Base-by-base conservation (phyloP, 2,113 vertebrate species). In the Rhynchomys soricoides region DNA sequence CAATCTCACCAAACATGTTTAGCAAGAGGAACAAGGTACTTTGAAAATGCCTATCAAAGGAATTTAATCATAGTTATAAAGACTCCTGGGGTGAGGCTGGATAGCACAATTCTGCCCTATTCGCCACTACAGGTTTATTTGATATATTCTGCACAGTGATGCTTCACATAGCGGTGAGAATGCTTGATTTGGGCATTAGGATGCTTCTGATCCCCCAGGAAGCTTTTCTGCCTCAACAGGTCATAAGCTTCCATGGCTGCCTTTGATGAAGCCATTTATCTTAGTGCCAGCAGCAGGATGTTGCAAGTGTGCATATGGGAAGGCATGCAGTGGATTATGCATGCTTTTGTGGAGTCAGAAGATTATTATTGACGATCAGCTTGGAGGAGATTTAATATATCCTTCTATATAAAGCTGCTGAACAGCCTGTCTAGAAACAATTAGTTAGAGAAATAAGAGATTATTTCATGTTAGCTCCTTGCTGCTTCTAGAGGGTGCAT, bases 231-330 rank as follows among this genome's bases (percentile, higher is more conserved):
- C 93, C n/a, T 96, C 96, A 95, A 97, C 97, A 96, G 94, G 97
- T 96, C 2, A 19, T 85, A 93, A 95, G 88, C 85, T 85, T 90
- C 92, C 95, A 86, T 93, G 70, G 73, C 79, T 79, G 66, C 93
- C 90, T 96, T 97, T 97, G 97, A 97, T 97, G 97, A 97, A 97
- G 93, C 64, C 90, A 97, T 97, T 98, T 96, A 95, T 97, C 95
- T 96, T 95, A 86, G 90, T 95, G 94, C 93, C 92, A 78, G 95
- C 81, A 90, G 93, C 66, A 86, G 92, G 88, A 48, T 40, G 15
- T 77, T 52, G 31, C 90, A 93, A 96, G 70, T 75, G 88, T 59
- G 90, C 21, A 52, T 81, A 29, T 57, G 77, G 90, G 70, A 96
- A 96, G 75, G 95, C 92, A 68, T 81, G 88, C 81, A 68, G 71